phyloP scores from a whole-genome alignment of 1,140 invertebrate species.

The Saxidomus purpurata region DNA sequence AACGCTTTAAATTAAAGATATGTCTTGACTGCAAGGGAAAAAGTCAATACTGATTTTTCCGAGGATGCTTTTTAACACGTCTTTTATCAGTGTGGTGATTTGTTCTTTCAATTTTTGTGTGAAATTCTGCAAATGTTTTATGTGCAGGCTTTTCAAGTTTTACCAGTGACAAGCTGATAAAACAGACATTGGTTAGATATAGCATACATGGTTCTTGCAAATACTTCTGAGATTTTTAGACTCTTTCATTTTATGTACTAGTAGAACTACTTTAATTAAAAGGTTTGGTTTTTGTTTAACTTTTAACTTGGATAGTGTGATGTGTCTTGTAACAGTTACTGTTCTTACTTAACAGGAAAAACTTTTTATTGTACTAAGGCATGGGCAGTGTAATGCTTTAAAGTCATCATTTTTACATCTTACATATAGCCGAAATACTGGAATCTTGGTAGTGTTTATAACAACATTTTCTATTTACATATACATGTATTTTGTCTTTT shows the following conservation, averaged over 20 bases:
- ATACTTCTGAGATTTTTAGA: too few species aligned
- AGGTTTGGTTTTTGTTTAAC: conserved; percentile 14
- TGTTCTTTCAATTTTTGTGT: too few species aligned
- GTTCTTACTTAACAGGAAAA: not conserved
- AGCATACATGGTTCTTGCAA: too few species aligned
- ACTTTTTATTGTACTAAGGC: conserved; percentile 8
- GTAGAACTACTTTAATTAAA: not conserved
- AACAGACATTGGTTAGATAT: too few species aligned
- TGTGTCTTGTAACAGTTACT: not conserved
- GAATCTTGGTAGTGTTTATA: not conserved
- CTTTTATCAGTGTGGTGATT: too few species aligned
- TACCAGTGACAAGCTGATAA: too few species aligned
- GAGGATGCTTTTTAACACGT: too few species aligned
- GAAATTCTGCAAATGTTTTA: too few species aligned
- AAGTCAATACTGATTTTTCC: too few species aligned
- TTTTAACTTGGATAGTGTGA: conserved; percentile 13
- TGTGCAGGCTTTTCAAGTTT: too few species aligned
- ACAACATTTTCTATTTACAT: conserved; percentile 1
- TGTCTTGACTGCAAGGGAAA: too few species aligned
- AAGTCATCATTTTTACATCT: conserved; percentile 20
- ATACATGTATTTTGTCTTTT: not conserved
- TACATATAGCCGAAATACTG: not conserved
- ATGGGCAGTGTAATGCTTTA: not conserved
- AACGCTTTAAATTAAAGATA: too few species aligned
- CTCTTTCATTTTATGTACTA: not conserved